Percentiles rank a stretch among this genome's conserved stretches.
Evolutionary conservation across 1,140 invertebrate species (phyloP).

Genomic region (Drosophila ficusphila): DNA sequence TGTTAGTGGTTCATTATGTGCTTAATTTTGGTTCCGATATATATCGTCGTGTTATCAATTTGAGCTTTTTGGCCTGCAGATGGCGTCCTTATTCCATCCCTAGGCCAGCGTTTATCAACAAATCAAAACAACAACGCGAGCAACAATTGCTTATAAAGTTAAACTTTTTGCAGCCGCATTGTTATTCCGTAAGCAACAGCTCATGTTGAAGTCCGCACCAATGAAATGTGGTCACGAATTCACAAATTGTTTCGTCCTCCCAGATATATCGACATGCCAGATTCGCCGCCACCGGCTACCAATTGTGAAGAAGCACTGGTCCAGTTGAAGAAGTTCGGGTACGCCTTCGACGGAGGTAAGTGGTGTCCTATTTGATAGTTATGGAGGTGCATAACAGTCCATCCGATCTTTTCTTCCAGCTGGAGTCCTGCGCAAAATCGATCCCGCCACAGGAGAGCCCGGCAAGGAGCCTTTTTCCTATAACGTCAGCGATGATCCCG

Average conservation of each 20-base stretch:
- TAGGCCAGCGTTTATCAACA: constrained; percentile 12
- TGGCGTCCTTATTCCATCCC: not conserved
- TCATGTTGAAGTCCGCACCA: not conserved
- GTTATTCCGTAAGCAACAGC: constrained; percentile 26
- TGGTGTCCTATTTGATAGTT: not conserved
- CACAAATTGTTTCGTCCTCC: not conserved
- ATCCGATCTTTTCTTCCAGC: constrained; percentile 64
- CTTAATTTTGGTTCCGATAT: not conserved
- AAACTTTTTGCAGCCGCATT: not conserved
- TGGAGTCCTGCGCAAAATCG: constrained; percentile 87
- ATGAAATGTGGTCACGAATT: constrained; percentile 1
- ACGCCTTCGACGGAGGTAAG: constrained; percentile 72
- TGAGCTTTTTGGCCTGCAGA: constrained; percentile 2
- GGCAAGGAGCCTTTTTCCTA: constrained; percentile 87
- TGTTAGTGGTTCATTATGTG: not conserved
- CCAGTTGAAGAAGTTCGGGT: constrained; percentile 61
- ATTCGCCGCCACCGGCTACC: not conserved
- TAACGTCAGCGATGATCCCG: constrained; percentile 86
- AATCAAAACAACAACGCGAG: constrained; percentile 19
- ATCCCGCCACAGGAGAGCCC: constrained; percentile 83
- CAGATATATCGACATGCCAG: constrained; percentile 23
- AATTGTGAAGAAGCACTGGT: constrained; percentile 46
- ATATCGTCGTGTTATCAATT: not conserved
- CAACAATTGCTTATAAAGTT: constrained; percentile 25
- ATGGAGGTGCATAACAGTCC: not conserved